These are phyloP conservation scores for Spheniscus mendiculus DNA, from an alignment of 2,113 vertebrate genomes.

Conservation along the genomic window DNA sequence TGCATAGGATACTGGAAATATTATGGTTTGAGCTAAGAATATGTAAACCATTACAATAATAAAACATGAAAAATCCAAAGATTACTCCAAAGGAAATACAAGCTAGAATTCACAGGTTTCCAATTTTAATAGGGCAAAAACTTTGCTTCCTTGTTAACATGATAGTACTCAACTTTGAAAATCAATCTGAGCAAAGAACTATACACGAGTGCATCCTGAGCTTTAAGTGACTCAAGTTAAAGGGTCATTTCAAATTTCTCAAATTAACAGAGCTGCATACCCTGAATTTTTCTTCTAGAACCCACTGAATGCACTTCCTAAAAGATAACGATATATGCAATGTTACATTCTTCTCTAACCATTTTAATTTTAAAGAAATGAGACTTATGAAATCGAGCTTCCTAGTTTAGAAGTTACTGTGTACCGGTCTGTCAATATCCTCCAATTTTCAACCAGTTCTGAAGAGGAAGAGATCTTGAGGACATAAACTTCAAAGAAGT, in stretches of 20 bases:
- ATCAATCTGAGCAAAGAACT: not conserved
- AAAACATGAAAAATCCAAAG: not conserved
- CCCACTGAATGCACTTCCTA: not conserved
- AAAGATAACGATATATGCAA: not conserved
- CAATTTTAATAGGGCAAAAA: not conserved
- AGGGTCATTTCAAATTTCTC: not conserved
- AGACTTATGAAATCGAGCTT: not conserved
- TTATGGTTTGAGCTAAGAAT: not conserved
- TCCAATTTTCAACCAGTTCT: not conserved
- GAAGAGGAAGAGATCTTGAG: not conserved
- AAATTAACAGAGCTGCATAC: not conserved
- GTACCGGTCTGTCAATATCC: not conserved
- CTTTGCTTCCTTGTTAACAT: not conserved
- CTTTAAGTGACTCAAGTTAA: not conserved
- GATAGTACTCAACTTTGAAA: not conserved
- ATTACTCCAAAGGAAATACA: not conserved
- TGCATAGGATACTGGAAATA: not conserved
- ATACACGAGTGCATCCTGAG: not conserved
- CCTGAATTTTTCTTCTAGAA: not conserved
- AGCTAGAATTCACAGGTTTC: not conserved
- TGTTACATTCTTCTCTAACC: not conserved
- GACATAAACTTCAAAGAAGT: not conserved
- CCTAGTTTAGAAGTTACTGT: not conserved
- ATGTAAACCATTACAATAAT: not conserved
- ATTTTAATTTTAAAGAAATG: not conserved